Percentiles rank a stretch among this genome's conserved stretches.
phyloP scores from a whole-genome alignment of 1,140 invertebrate genomes.

The Drosophila parabipectinata region DNA sequence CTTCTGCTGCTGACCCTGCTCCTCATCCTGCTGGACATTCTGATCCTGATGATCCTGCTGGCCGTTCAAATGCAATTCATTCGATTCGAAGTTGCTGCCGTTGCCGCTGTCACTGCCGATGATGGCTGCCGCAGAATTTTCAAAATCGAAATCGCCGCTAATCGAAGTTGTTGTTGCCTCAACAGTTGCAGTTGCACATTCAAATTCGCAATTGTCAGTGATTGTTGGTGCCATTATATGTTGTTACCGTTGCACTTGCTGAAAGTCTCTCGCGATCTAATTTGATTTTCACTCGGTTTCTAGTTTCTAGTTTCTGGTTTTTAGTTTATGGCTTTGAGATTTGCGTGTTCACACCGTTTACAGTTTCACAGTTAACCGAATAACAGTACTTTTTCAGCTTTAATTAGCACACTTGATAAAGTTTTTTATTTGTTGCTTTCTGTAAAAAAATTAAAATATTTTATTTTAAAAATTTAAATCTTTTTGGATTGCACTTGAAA shows the following conservation, averaged over 20 bases:
- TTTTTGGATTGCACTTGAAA: conserved; percentile 43
- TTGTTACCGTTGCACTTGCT: conserved; percentile 77
- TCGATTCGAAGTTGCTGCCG: conserved; percentile 48
- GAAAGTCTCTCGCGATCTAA: conserved; percentile 52
- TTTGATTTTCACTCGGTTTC: conserved; percentile 54
- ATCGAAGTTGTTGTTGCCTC: conserved; percentile 57
- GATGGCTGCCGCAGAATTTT: conserved; percentile 18
- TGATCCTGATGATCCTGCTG: conserved; percentile 33
- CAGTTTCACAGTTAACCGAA: conserved; percentile 16
- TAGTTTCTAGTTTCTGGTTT: conserved; percentile 13
- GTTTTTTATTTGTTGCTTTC: conserved; percentile 21
- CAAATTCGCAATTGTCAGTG: conserved; percentile 83
- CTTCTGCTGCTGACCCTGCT: conserved; percentile 33
- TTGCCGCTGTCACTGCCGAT: conserved; percentile 1
- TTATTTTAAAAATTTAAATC: conserved; percentile 1
- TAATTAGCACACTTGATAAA: conserved; percentile 52
- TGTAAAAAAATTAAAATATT: conserved; percentile 38
- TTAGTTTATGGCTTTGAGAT: conserved; percentile 6
- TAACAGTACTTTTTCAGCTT: conserved; percentile 32
- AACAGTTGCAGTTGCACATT: conserved; percentile 83
- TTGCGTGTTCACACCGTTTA: conserved; percentile 23
- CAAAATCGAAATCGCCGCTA: conserved; percentile 40
- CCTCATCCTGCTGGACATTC: conserved; percentile 27
- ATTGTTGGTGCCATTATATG: conserved; percentile 84
- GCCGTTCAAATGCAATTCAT: conserved; percentile 65